phyloP scores from a whole-genome alignment of 2,888 invertebrate species.

The Epiblema foenella region DNA sequence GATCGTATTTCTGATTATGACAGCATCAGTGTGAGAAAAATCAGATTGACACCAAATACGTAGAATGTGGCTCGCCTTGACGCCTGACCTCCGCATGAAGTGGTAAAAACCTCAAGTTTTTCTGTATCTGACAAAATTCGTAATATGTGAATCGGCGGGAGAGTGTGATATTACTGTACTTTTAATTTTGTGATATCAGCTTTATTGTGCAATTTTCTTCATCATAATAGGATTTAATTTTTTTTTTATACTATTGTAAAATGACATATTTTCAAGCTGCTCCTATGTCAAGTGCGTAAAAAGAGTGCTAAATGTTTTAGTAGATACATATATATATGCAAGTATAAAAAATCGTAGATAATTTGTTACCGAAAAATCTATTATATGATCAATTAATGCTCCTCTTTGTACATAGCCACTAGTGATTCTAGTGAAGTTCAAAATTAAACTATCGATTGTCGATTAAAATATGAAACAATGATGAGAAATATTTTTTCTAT shows the following conservation, averaged over 20 bases:
- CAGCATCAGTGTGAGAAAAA: slow-evolving; percentile 12
- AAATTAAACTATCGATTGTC: neutral
- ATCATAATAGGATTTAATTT: neutral
- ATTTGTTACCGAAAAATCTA: no score
- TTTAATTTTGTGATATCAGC: slow-evolving; percentile 6
- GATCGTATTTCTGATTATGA: slow-evolving; percentile 32
- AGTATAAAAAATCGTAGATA: no score
- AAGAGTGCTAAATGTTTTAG: neutral
- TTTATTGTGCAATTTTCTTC: neutral
- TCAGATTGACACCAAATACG: slow-evolving; percentile 14
- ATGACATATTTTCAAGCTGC: neutral
- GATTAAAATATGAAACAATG: no score
- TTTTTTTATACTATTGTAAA: slow-evolving; percentile 1
- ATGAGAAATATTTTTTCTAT: no score
- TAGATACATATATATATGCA: no score
- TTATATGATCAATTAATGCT: no score
- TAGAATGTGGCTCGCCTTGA: slow-evolving; percentile 38
- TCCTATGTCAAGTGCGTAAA: neutral
- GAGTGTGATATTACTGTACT: slow-evolving; percentile 18
- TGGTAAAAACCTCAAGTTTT: slow-evolving; percentile 34
- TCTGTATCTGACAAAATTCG: slow-evolving; percentile 31
- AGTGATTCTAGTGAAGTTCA: neutral
- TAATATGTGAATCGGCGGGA: slow-evolving; percentile 14
- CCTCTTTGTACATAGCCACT: no score
- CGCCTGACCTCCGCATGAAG: slow-evolving; percentile 22